A percentile compares a stretch with the other conserved stretches of the same genome.
phyloP scores from a whole-genome alignment of 2,888 invertebrate species.

The Lasioglossum vierecki region DNA sequence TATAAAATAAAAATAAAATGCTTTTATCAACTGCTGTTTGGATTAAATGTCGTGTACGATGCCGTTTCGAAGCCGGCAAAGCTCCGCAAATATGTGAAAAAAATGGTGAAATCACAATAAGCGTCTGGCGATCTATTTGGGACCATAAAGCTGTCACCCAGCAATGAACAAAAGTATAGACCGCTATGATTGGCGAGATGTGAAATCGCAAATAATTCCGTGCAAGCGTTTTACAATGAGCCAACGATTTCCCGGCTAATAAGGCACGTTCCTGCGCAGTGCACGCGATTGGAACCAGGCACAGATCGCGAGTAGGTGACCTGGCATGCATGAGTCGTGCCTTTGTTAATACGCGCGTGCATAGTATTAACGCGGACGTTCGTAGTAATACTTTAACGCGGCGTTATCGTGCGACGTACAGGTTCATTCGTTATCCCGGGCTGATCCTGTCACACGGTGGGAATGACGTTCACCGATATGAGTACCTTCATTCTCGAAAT shows the following conservation, averaged over 20 bases:
- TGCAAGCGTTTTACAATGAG: constrained; percentile 12
- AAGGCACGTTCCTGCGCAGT: constrained; percentile 18
- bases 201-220: constrained; percentile 21
- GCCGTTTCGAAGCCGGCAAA: background rate
- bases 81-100: background rate
- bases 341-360: constrained; percentile 44
- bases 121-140: constrained; percentile 27
- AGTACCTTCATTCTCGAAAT: constrained; percentile 64
- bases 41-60: background rate
- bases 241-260: constrained; percentile 19
- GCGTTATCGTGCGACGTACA: constrained; percentile 67
- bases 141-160: constrained; percentile 11
- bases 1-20: too few species aligned
- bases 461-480: constrained; percentile 67
- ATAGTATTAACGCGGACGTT: constrained; percentile 51
- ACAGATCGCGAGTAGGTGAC: constrained; percentile 6
- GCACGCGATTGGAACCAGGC: background rate
- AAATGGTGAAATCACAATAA: constrained; percentile 4
- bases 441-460: constrained; percentile 65
- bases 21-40: too few species aligned
- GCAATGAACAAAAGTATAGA: constrained; percentile 9
- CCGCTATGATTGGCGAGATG: background rate
- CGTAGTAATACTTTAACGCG: constrained; percentile 68
- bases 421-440: constrained; percentile 67
- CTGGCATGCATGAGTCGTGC: constrained; percentile 40